A percentile compares a stretch with the other conserved stretches of the same genome.
Conservation (phyloP, 2,113 vertebrate species). For the Epinephelus lanceolatus region DNA sequence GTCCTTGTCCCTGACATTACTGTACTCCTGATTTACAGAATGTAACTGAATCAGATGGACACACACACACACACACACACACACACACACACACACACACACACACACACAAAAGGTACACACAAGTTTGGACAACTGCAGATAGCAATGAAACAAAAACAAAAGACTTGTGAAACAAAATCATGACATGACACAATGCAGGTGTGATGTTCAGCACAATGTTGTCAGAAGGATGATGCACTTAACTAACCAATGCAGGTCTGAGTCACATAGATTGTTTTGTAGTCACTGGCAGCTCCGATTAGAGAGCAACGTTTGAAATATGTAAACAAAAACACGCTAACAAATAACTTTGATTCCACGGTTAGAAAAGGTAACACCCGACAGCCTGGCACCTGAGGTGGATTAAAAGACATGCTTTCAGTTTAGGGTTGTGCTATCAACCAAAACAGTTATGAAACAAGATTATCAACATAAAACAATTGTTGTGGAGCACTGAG, state of each 20-base stretch:
- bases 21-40: slow-evolving; percentile 29
- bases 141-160: not conserved
- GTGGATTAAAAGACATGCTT: not conserved
- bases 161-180: not conserved
- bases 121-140: not conserved
- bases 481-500: no score
- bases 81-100: not conserved
- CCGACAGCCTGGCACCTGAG: not conserved
- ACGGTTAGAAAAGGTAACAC: not conserved
- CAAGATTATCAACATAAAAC: no score
- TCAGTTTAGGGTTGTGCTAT: no score
- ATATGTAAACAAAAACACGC: not conserved
- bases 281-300: not conserved
- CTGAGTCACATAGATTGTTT: not conserved
- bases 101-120: not conserved
- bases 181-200: not conserved
- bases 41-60: slow-evolving; percentile 41
- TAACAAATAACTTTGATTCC: not conserved
- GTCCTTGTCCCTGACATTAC: slow-evolving; percentile 1
- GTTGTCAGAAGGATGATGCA: no score
- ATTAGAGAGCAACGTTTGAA: not conserved
- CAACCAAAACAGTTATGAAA: no score
- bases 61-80: not conserved
- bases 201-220: not conserved
- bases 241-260: not conserved